phyloP scores from a whole-genome alignment of 2,113 vertebrate species.

The Albula goreensis region DNA sequence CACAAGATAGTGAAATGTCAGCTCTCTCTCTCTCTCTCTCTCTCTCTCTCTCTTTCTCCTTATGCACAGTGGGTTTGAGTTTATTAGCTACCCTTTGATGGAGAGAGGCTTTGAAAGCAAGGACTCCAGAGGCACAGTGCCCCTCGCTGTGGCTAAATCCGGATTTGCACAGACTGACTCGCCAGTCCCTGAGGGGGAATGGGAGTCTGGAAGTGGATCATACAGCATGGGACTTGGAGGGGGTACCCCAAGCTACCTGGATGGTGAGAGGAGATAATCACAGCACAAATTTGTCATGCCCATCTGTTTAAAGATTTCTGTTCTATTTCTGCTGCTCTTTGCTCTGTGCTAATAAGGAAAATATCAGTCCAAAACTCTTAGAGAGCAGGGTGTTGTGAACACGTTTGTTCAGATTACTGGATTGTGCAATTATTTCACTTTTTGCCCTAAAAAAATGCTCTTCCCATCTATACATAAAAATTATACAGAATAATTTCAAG shows the following conservation, averaged over 20 bases:
- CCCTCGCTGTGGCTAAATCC: constrained; percentile 27
- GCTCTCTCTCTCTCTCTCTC: constrained; percentile 31
- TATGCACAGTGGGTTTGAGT: constrained; percentile 63
- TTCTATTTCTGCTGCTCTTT: background rate
- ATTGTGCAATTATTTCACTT: background rate
- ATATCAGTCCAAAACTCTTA: constrained; percentile 15
- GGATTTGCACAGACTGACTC: constrained; percentile 41
- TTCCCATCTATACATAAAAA: background rate
- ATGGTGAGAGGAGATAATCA: constrained; percentile 62
- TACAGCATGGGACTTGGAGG: constrained; percentile 37
- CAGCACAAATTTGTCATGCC: constrained; percentile 28
- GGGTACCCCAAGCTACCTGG: constrained; percentile 48
- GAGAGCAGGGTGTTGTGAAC: constrained; percentile 12
- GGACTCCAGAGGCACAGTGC: constrained; percentile 35
- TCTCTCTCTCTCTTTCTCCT: constrained; percentile 31
- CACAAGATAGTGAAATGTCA: constrained; percentile 42
- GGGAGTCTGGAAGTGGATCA: constrained; percentile 49
- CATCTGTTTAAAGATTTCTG: constrained; percentile 23
- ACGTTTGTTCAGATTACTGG: background rate
- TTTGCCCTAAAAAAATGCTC: background rate
- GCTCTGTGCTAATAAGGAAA: constrained; percentile 12
- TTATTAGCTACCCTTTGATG: constrained; percentile 66
- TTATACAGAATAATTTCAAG: background rate
- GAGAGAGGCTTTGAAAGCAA: constrained; percentile 40
- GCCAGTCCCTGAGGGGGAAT: constrained; percentile 43